A percentile compares a stretch with the other conserved stretches of the same genome.
These are phyloP conservation scores for Danaus chrysippus DNA, from an alignment of 2,888 invertebrate genomes.

Conservation along the genomic window DNA sequence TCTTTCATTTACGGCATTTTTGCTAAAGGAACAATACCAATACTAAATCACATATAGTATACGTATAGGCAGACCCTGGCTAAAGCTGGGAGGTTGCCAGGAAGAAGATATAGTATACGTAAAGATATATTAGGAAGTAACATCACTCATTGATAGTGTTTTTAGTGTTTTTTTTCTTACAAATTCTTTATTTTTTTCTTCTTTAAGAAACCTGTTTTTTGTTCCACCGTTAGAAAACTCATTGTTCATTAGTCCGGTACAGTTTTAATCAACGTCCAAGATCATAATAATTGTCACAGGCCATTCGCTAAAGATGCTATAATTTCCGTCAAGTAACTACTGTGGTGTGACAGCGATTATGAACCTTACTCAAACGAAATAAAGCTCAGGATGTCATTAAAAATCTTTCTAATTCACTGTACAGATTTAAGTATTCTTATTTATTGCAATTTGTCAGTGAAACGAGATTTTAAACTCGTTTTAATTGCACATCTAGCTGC, in stretches of 20 bases:
- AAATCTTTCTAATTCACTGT: conserved; percentile 25
- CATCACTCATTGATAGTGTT: too few relatives aligned
- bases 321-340: conserved; percentile 18
- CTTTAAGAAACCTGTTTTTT: neutral
- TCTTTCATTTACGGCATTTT: too few relatives aligned
- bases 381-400: conserved; percentile 18
- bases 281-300: conserved; percentile 21
- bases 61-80: too few relatives aligned
- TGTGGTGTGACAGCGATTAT: conserved; percentile 8
- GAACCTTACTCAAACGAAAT: conserved; percentile 7
- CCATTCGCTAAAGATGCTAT: conserved; percentile 17
- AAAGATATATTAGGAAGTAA: too few relatives aligned
- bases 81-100: too few relatives aligned
- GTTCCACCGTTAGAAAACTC: neutral
- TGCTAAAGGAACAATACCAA: too few relatives aligned
- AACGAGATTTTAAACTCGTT: conserved; percentile 40
- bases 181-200: too few relatives aligned
- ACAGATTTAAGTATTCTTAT: conserved; percentile 30
- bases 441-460: conserved; percentile 37
- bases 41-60: too few relatives aligned
- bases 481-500: conserved; percentile 34
- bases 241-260: neutral
- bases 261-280: conserved; percentile 1
- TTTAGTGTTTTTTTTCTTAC: too few relatives aligned
- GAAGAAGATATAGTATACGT: too few relatives aligned